Evolutionary conservation across 2,888 invertebrate genomes (phyloP).

Genomic region (Hirtodrosophila alboralis): DNA sequence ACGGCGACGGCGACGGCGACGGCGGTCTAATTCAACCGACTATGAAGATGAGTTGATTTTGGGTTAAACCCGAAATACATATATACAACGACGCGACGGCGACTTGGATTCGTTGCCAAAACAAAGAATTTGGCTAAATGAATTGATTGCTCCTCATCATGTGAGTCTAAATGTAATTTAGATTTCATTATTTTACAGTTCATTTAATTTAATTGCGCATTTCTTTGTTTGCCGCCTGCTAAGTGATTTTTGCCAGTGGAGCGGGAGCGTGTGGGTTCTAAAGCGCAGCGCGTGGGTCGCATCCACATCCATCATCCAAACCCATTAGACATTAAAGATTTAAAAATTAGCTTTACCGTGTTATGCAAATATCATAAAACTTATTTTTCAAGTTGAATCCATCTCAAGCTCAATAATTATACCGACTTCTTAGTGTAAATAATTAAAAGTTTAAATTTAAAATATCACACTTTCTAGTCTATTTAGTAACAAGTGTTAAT

Average conservation of each 20-base stretch:
- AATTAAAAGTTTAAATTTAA: too few species aligned
- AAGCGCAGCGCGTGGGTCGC: conserved; percentile 37
- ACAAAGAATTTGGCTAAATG: conserved; percentile 62
- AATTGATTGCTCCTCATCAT: conserved; percentile 50
- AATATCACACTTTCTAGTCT: too few species aligned
- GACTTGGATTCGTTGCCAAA: conserved; percentile 9
- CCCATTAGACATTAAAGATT: conserved; percentile 31
- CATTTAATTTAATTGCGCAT: conserved; percentile 46
- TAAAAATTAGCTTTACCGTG: conserved; percentile 15
- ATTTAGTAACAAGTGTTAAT: too few species aligned
- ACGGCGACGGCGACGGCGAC: conserved; percentile 29
- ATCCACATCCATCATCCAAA: background rate
- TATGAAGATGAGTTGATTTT: conserved; percentile 25
- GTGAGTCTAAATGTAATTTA: conserved; percentile 52
- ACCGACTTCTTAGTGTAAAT: too few species aligned
- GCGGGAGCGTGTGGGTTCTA: conserved; percentile 54
- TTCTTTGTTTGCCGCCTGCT: conserved; percentile 37
- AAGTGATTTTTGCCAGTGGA: conserved; percentile 69
- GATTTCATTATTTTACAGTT: conserved; percentile 62
- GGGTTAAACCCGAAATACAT: conserved; percentile 64
- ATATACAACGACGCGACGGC: background rate
- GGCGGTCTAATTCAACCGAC: conserved; percentile 60
- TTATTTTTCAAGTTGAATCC: too few species aligned
- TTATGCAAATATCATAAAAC: background rate
- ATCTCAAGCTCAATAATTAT: too few species aligned